Percentiles rank a stretch among this genome's conserved stretches.
Evolutionary conservation across 30 jellyfish, hydroid and myxozoan genomes (phyloP).

Genomic region (Hydractinia echinata): DNA sequence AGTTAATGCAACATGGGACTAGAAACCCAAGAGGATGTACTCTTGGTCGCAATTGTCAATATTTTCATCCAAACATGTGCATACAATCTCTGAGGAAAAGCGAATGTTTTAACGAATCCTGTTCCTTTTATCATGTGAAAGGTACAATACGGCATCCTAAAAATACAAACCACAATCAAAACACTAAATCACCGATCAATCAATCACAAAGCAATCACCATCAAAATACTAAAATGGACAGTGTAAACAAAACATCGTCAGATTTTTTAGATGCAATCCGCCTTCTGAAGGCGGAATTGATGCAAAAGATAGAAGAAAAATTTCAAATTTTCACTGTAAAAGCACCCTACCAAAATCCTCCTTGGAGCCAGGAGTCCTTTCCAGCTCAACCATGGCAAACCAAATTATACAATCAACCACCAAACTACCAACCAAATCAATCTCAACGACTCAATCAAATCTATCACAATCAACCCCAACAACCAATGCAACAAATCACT

Average conservation of each 20-base stretch:
- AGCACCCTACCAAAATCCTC: not conserved
- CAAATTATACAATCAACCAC: not conserved
- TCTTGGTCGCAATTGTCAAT: no score
- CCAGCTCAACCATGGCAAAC: slow-evolving; percentile 3
- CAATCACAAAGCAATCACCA: no score
- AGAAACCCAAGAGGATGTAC: no score
- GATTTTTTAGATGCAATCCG: not conserved
- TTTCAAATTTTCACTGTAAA: not conserved
- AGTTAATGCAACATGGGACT: no score
- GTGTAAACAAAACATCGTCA: not conserved
- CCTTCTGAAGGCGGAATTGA: not conserved
- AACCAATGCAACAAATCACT: not conserved
- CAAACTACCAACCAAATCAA: not conserved
- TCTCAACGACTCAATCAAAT: not conserved
- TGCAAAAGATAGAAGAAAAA: not conserved
- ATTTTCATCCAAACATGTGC: no score
- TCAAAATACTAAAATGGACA: not conserved
- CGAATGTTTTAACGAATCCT: no score
- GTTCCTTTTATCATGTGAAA: no score
- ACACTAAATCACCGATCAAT: no score
- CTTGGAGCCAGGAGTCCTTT: not conserved
- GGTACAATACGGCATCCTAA: no score
- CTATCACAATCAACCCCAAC: not conserved
- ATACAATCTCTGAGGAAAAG: no score
- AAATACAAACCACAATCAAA: no score